phyloP scores from a whole-genome alignment of 1,140 invertebrate genomes.

The Drosophila lacertosa region DNA sequence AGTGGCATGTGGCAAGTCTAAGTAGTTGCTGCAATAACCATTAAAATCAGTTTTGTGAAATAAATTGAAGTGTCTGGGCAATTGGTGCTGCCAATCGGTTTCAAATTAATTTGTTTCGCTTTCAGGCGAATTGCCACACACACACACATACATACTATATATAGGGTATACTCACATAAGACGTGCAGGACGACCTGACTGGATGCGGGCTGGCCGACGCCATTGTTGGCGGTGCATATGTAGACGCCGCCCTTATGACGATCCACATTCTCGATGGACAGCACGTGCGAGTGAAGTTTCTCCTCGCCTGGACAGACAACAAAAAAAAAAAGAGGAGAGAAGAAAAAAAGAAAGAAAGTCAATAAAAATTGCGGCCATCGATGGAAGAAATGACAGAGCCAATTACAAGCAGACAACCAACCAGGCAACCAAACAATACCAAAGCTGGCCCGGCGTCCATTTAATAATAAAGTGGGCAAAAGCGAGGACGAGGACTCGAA shows the following conservation, averaged over 20 bases:
- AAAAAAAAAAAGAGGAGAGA: constrained; percentile 52
- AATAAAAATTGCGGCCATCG: constrained; percentile 58
- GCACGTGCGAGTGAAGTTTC: constrained; percentile 84
- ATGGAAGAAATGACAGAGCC: constrained; percentile 64
- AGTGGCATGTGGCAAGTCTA: constrained; percentile 19
- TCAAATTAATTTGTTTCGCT: constrained; percentile 79
- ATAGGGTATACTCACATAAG: constrained; percentile 85
- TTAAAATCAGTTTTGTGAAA: constrained; percentile 76
- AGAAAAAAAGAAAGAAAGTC: constrained; percentile 60
- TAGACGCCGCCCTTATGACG: constrained; percentile 87
- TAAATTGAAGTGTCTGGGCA: constrained; percentile 69
- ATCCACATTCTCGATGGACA: constrained; percentile 85
- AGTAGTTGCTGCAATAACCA: constrained; percentile 60
- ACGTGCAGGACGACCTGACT: constrained; percentile 87
- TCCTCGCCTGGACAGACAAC: constrained; percentile 84
- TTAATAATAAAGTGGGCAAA: constrained; percentile 74
- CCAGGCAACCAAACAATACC: constrained; percentile 25
- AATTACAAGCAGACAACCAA: constrained; percentile 59
- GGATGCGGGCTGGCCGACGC: constrained; percentile 86
- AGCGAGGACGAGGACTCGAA: constrained; percentile 32
- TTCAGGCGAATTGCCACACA: constrained; percentile 29
- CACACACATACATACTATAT: neutral
- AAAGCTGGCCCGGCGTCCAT: constrained; percentile 45
- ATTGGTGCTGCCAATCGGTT: constrained; percentile 36
- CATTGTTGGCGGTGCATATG: constrained; percentile 87